Base-by-base conservation (phyloP, 2,797 vertebrate species). In the Ibycter americanus region DNA sequence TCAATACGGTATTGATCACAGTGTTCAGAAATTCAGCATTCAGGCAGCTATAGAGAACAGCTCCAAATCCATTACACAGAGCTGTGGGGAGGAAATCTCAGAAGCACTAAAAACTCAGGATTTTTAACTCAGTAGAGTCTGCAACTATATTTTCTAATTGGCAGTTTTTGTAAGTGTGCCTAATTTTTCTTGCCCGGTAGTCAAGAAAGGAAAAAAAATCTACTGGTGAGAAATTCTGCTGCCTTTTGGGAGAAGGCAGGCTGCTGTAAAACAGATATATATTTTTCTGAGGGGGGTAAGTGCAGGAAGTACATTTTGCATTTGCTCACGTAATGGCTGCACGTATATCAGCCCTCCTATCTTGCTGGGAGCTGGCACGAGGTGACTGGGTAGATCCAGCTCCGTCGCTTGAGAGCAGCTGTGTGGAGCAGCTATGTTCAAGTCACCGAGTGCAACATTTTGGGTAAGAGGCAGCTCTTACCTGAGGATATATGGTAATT, bases 1-100 rank as follows among this genome's bases (percentile, higher is more conserved):
- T 96, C 93, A 80, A 84, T 95, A n/a, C 9, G 36, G 36, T 65
- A 96, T 89, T 83, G 95, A 95, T 55, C 63, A 78, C 51, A 36
- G 76, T 20, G 88, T 83, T 91, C 80, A 93, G 83, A 86, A 90
- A 90, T 79, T 87, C 84, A 87, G 80, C 8, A 4, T 92, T 89
- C 76, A 74, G 67, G 15, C 78, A 87, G 71, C 90, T 51, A 2
- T 21, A 80, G 55, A 61, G 44, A 80, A 22, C 90, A 92, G 36
- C 59, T 93, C 59, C 59, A 65, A 89, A 95, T 70, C 52, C 42
- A 51, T 66, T 66, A 58, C 46, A 47, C 6, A 54, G 79, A 85
- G 15, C 52, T 83, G 32, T 26, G 19, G 36, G 47, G 20, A 89
- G 15, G 38, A 91, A 94, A 56, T 68, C 68, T 88, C 29, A 56